A percentile compares a stretch with the other conserved stretches of the same genome.
phyloP scores from a whole-genome alignment of 2,888 invertebrate genomes.

The Tholera decimalis region DNA sequence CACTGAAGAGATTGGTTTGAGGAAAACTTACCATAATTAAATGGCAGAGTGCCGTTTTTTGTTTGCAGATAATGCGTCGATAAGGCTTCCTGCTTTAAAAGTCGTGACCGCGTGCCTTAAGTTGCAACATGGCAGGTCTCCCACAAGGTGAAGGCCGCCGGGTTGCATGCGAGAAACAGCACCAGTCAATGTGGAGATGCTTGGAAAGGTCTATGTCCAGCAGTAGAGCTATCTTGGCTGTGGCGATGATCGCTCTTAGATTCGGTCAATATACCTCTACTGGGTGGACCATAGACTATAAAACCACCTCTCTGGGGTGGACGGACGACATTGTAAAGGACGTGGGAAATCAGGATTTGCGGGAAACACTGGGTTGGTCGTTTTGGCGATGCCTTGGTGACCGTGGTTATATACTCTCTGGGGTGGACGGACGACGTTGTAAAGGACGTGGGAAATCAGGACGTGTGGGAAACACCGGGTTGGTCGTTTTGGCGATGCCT shows the following conservation, averaged over 20 bases:
- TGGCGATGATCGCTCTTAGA: no score
- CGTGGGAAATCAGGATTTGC: no score
- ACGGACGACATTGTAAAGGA: no score
- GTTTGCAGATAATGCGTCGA: neutral
- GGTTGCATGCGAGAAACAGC: neutral
- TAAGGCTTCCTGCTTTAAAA: neutral
- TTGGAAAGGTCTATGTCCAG: neutral
- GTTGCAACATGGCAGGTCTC: neutral
- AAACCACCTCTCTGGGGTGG: no score
- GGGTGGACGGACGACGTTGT: neutral
- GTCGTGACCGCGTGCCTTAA: neutral
- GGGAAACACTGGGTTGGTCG: neutral
- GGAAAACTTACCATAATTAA: neutral
- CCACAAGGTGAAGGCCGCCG: neutral
- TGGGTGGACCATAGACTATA: no score
- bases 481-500: neutral
- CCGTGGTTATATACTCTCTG: neutral
- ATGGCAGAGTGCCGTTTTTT: neutral
- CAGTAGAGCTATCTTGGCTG: neutral
- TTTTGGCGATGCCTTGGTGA: neutral
- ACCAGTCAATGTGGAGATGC: neutral
- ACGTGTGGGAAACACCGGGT: no score
- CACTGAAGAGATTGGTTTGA: neutral
- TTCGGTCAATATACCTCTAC: no score
- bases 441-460: no score